Base-by-base conservation (phyloP, 1,140 invertebrate species). In the Phymastichus coffea region DNA sequence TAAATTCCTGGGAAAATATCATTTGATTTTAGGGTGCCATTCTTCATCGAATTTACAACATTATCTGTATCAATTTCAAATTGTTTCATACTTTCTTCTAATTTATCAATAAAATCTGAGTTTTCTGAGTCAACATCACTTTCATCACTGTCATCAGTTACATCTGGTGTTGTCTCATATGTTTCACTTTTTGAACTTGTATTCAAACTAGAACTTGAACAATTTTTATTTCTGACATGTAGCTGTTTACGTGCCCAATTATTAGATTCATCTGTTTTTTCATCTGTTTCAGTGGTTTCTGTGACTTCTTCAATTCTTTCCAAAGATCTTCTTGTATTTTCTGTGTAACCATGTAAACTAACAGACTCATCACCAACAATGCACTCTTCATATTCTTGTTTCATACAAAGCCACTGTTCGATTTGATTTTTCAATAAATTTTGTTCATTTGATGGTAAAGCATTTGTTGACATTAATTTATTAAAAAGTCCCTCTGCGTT, bases 331-430 rank as follows among this genome's bases (percentile, higher is more conserved):
- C 83, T 79, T 8, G 79, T 69, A 61, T 82, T 82, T 41, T 82
- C 81, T n/a, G 72, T 56, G 19, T 67, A 76, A 4, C 75, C 78
- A 28, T 80, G 80, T 2, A 77, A 54, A 57, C 73, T 75, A 30
- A 65, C 67, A 1, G 67, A 74, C 41, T 83, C 82, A 61, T 86
- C 86, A 49, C 79, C 84, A 67, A 85, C 86, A 22, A 92, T 83
- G 69, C 89, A 92, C 64, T 92, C 89, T 73, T 92, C 89, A 74
- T 89, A 92, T 72, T 93, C 90, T 61, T 91, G 88, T 74, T 92
- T 92, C 61, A 92, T 80, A 66, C 87, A 90, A 3, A 93, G 75
- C 90, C 91, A 93, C 58, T 91, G 87, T 70, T 89, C 88, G n/a
- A 92, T 90, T 75, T 90, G 89, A 56, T 43, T 61, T 56, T 61